phyloP scores from a whole-genome alignment of 2,888 invertebrate genomes.

The Nymphalis urticae region DNA sequence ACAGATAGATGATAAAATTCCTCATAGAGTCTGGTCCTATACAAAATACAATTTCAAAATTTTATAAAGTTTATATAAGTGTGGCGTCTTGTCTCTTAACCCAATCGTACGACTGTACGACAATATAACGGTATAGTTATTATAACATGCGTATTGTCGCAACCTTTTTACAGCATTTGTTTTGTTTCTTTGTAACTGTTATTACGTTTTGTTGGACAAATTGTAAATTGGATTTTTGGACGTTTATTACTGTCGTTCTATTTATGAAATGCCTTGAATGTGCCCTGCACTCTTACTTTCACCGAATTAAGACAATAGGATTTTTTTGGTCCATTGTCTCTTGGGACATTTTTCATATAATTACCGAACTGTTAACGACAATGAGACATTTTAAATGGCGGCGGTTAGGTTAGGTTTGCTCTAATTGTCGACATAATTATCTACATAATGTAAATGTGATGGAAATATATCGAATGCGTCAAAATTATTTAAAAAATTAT shows the following conservation, averaged over 20 bases:
- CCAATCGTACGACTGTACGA: too few relatives aligned
- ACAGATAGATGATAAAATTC: too few relatives aligned
- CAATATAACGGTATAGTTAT: too few relatives aligned
- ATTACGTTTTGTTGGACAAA: constrained; percentile 29
- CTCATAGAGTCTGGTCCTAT: too few relatives aligned
- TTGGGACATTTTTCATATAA: constrained; percentile 24
- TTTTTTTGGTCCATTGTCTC: constrained; percentile 25
- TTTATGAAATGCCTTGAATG: constrained; percentile 3
- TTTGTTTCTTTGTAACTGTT: background rate
- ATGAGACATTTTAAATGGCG: constrained; percentile 3
- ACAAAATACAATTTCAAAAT: too few relatives aligned
- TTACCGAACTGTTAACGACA: constrained; percentile 8
- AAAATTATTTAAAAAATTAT: too few relatives aligned
- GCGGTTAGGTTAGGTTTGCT: background rate
- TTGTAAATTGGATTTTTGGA: constrained; percentile 13
- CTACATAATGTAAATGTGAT: too few relatives aligned
- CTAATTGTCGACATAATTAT: background rate
- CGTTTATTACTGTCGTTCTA: constrained; percentile 10
- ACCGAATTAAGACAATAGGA: constrained; percentile 50
- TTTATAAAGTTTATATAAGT: too few relatives aligned
- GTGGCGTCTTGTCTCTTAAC: too few relatives aligned
- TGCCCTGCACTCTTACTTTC: constrained; percentile 65
- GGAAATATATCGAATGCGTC: too few relatives aligned
- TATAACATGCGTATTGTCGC: too few relatives aligned
- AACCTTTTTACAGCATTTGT: background rate